phyloP scores from a whole-genome alignment of 2,888 invertebrate species.

The Argyra leucocephala region DNA sequence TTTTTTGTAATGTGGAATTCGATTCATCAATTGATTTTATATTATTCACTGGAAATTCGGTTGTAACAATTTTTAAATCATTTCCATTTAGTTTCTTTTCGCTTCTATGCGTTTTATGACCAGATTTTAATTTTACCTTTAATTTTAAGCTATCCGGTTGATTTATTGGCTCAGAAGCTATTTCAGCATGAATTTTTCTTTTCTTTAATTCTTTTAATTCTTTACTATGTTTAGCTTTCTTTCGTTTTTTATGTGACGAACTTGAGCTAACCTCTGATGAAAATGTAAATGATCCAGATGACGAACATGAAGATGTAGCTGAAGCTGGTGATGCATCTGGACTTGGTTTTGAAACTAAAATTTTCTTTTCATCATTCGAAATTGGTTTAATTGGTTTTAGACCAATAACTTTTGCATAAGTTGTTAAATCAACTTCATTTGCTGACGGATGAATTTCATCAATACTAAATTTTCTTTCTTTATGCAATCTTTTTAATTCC shows the following conservation, averaged over 20 bases:
- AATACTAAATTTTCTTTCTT: slow-evolving; percentile 29
- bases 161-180: slow-evolving; percentile 43
- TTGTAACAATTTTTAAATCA: background rate
- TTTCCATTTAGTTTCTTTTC: slow-evolving; percentile 22
- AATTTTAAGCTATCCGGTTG: slow-evolving; percentile 43
- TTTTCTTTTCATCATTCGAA: slow-evolving; percentile 22
- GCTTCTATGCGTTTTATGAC: slow-evolving; percentile 33
- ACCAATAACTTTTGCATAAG: slow-evolving; percentile 41
- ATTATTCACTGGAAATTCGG: slow-evolving; percentile 10
- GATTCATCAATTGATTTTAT: slow-evolving; percentile 23
- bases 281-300: slow-evolving; percentile 31
- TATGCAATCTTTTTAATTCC: slow-evolving; percentile 21
- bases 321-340: slow-evolving; percentile 37
- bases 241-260: slow-evolving; percentile 47
- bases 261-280: slow-evolving; percentile 20
- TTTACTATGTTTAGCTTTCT: slow-evolving; percentile 50
- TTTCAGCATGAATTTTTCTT: slow-evolving; percentile 49
- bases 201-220: slow-evolving; percentile 45
- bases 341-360: slow-evolving; percentile 29
- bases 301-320: slow-evolving; percentile 30
- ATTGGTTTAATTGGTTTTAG: slow-evolving; percentile 36
- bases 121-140: slow-evolving; percentile 47
- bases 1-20: slow-evolving; percentile 15
- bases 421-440: slow-evolving; percentile 36
- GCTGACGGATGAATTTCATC: slow-evolving; percentile 27